Base-by-base conservation (phyloP, 1,140 invertebrate genomes). In the Diprion similis region DNA sequence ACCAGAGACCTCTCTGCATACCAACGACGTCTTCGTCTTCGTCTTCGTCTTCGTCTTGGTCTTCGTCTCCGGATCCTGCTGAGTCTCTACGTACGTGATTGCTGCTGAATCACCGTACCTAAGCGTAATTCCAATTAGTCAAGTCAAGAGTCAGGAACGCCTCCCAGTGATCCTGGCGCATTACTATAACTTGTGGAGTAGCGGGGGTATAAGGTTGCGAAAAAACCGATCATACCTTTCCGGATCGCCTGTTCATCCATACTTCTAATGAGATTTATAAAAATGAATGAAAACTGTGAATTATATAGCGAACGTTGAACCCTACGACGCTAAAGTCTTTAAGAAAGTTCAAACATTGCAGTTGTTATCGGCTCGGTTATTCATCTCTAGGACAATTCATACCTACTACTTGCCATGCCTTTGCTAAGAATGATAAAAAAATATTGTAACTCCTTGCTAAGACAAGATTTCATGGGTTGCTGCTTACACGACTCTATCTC, bases 101-200 rank as follows among this genome's bases (percentile, higher is more conserved):
- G n/a, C n/a, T 59, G 51, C 51, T 59, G 51, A 59, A 59, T 59
- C 51, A 59, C 51, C 9, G 51, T 59, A 59, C 51, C 51, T 59
- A 15, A 59, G 51, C 51, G 51, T 59, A 59, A 59, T 59, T 59
- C 9, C 51, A 59, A 59, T 59, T 59, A 59, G 51, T 59, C 51
- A 59, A 59, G 51, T 17, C 51, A 17, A 17, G 11, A 59, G 51
- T 15, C 11, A 15, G 51, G 51, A 17, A 59, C 51, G 51, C 51
- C 51, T 59, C 11, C 51, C 51, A 15, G 11, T 13, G 51, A 9
- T 8, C 9, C 51, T 6, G 2, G 24, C 51, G 11, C n/a, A 13
- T 59, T 13, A 17, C n/a, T 59, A 59, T 59, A 59, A 59, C n/a
- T 59, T 15, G 4, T 59, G 24, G 24, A 37, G 24, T 37, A 37